Evolutionary conservation across 2,888 invertebrate genomes (phyloP).

Genomic region (Drosophila eohydei): DNA sequence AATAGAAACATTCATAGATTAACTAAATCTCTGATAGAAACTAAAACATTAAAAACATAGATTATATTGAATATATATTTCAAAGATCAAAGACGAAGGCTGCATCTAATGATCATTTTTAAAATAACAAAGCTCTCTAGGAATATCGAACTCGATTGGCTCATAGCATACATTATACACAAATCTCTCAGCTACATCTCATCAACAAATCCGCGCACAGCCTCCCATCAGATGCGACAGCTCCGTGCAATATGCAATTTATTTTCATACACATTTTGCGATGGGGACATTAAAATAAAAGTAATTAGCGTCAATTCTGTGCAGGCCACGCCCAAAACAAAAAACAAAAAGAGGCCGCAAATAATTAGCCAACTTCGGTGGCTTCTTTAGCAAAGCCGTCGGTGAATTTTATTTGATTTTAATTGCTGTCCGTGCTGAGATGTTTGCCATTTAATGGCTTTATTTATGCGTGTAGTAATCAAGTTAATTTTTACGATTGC

Average conservation of each 20-base stretch:
- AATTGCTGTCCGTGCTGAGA: slow-evolving; percentile 64
- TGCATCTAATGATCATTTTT: no score
- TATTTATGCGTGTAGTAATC: slow-evolving; percentile 79
- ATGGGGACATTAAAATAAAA: slow-evolving; percentile 10
- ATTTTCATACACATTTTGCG: neutral
- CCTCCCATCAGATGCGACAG: neutral
- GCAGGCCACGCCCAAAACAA: slow-evolving; percentile 9
- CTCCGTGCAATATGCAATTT: neutral
- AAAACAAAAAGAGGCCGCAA: neutral
- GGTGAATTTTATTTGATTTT: slow-evolving; percentile 75
- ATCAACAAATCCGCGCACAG: neutral
- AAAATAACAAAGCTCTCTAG: no score
- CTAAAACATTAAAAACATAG: no score
- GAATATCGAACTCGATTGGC: no score
- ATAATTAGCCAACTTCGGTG: slow-evolving; percentile 25
- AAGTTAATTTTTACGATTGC: slow-evolving; percentile 79
- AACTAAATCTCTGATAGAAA: no score
- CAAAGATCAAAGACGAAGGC: no score
- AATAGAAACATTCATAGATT: no score
- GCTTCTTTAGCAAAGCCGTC: slow-evolving; percentile 30
- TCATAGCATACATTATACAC: neutral
- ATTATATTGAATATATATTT: no score
- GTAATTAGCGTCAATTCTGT: slow-evolving; percentile 17
- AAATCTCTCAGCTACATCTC: neutral
- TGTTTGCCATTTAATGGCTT: slow-evolving; percentile 75